phyloP scores from a whole-genome alignment of 1,140 invertebrate genomes.

The Musca domestica region DNA sequence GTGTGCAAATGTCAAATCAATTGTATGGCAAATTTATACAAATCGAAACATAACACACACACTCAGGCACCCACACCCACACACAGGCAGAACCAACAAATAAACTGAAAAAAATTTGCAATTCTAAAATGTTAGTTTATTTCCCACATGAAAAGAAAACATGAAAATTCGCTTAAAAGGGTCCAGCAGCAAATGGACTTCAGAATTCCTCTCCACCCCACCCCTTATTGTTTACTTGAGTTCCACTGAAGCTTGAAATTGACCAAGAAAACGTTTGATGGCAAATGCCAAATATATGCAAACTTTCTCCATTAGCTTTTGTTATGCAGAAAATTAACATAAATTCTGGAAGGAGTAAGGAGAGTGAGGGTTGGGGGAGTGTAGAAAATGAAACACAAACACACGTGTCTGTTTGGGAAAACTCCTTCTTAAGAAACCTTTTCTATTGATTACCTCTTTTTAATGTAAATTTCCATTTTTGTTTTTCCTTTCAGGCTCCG shows the following conservation, averaged over 20 bases:
- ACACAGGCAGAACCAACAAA: background rate
- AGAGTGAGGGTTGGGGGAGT: constrained; percentile 16
- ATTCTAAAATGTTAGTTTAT: constrained; percentile 13
- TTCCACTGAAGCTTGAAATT: constrained; percentile 51
- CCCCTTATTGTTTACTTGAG: background rate
- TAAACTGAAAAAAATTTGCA: constrained; percentile 17
- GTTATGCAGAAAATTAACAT: constrained; percentile 21
- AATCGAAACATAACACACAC: constrained; percentile 31
- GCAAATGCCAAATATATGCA: background rate
- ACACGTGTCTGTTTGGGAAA: constrained; percentile 9
- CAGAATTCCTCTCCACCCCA: background rate
- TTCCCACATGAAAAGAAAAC: constrained; percentile 45
- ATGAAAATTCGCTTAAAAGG: constrained; percentile 50
- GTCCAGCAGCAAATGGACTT: background rate
- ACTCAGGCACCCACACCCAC: no score
- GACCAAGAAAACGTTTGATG: constrained; percentile 35
- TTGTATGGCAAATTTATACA: constrained; percentile 52
- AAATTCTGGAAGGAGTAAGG: constrained; percentile 1
- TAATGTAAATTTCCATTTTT: background rate
- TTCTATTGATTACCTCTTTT: no score
- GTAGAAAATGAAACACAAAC: constrained; percentile 4
- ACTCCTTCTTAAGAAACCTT: no score
- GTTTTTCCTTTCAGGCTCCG: constrained; percentile 36
- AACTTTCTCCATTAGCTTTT: constrained; percentile 14
- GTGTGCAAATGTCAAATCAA: constrained; percentile 27